These are phyloP conservation scores for Reinhardtius hippoglossoides DNA, from an alignment of 2,113 vertebrate species.

Conservation along the genomic window DNA sequence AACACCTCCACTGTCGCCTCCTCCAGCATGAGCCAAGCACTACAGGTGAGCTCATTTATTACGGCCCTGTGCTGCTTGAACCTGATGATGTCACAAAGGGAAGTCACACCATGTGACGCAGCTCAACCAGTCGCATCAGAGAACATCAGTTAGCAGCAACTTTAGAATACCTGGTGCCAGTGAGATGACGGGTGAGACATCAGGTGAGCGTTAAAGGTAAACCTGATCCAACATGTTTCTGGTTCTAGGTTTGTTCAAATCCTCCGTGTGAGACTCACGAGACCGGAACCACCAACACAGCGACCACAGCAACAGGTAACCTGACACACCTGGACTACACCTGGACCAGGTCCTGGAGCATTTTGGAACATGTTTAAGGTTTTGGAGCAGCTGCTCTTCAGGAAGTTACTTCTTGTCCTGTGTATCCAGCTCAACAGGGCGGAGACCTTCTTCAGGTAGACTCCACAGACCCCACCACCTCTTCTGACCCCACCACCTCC, in stretches of 20 bases:
- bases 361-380: too few relatives aligned
- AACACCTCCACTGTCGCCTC: conserved; percentile 80
- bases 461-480: conserved; percentile 78
- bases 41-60: not conserved
- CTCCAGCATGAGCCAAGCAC: not conserved
- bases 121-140: too few relatives aligned
- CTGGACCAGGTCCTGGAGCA: not conserved
- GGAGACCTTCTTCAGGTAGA: conserved; percentile 54
- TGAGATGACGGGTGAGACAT: conserved; percentile 9
- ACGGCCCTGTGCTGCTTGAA: too few relatives aligned
- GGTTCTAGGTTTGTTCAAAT: conserved; percentile 79
- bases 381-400: not conserved
- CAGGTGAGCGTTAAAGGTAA: too few relatives aligned
- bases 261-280: conserved; percentile 87
- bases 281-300: conserved; percentile 86
- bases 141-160: too few relatives aligned
- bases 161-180: too few relatives aligned
- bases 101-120: not conserved
- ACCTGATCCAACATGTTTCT: not conserved
- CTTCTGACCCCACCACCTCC: conserved; percentile 60
- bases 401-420: conserved; percentile 20
- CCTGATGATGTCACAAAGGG: too few relatives aligned
- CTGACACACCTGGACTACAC: not conserved
- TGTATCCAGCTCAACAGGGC: conserved; percentile 71
- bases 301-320: conserved; percentile 83